Evolutionary conservation across 30 jellyfish, hydroid and myxozoan genomes (phyloP), one percentile per base, ranked within the genome.

Genomic region (Turritopsis rubra): DNA sequence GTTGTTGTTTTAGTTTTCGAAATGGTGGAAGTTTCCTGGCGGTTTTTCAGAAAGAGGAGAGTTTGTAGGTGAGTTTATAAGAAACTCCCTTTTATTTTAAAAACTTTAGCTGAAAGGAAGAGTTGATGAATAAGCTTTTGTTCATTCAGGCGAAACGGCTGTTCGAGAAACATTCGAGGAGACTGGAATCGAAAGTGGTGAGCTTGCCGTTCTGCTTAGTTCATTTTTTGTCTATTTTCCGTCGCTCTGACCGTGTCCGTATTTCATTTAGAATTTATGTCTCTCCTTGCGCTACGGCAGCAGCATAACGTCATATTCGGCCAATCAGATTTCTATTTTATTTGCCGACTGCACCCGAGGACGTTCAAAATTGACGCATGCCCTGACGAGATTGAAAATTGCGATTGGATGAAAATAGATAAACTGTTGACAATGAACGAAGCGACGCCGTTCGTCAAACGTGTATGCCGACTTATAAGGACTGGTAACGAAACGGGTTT

Each of bases 1-100:
- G 30, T 54, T 27, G 52, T 30, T 41, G 71, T 66, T 76, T 66
- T 65, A 82, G 89, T 75, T 20, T 85, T 60, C 89, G 31, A 77
- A 24, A 1, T 70, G 86, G 88, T 91, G 97, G 97, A 91, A 91
- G 68, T 91, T 91, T 73, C 97, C 97, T 21, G 97, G 97, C 13
- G 97, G 97, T 28, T 91, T 83, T 81, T 78, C 97, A 1, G 96
- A 91, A 31, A 88, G 87, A 54, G 91, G 91, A 54, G 97, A 91
- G 75, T 84, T 84, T 68, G 79, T 91, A 26, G 91, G 97, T 91
- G 53, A 23, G 41, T n/a, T 28, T 7, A 8, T 7, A 21, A 21
- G 29, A 22, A 24, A 29, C 29, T 82, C 27, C 28, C 13, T 23
- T 19, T 72, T 72, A 52, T 82, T 30, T 27, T 68, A 8, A 68